phyloP scores from a whole-genome alignment of 2,113 vertebrate genomes.

The Etheostoma cragini region DNA sequence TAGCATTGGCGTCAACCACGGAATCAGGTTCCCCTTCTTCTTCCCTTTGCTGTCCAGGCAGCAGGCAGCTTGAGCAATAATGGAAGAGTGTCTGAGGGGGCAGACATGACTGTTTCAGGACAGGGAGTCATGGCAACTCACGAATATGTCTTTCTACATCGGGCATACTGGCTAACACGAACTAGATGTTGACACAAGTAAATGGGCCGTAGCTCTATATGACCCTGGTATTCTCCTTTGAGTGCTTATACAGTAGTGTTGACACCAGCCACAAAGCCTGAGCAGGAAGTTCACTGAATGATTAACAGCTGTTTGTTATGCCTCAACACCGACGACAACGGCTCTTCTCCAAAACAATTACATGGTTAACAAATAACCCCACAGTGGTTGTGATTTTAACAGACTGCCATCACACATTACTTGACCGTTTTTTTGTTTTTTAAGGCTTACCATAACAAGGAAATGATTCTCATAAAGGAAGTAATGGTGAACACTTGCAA shows the following conservation, averaged over 20 bases:
- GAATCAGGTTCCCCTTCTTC: neutral
- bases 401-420: neutral
- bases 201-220: constrained; percentile 13
- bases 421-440: neutral
- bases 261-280: neutral
- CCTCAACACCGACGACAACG: neutral
- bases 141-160: neutral
- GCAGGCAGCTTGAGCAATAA: constrained; percentile 46
- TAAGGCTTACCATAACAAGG: constrained; percentile 66
- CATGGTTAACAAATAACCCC: constrained; percentile 2
- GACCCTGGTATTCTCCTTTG: constrained; percentile 13
- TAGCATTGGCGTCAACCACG: neutral
- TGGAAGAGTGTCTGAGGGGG: constrained; percentile 19
- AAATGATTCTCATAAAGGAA: constrained; percentile 79
- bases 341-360: constrained; percentile 8
- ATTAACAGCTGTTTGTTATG: constrained; percentile 50
- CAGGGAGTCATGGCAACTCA: neutral
- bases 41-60: constrained; percentile 42
- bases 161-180: neutral
- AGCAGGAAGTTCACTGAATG: constrained; percentile 59
- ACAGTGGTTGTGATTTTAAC: constrained; percentile 11
- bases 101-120: neutral
- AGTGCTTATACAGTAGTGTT: constrained; percentile 30
- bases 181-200: constrained; percentile 31
- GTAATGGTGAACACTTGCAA: constrained; percentile 23